Evolutionary conservation across 2,888 invertebrate species (phyloP).

Genomic region (Yponomeuta malinellus): DNA sequence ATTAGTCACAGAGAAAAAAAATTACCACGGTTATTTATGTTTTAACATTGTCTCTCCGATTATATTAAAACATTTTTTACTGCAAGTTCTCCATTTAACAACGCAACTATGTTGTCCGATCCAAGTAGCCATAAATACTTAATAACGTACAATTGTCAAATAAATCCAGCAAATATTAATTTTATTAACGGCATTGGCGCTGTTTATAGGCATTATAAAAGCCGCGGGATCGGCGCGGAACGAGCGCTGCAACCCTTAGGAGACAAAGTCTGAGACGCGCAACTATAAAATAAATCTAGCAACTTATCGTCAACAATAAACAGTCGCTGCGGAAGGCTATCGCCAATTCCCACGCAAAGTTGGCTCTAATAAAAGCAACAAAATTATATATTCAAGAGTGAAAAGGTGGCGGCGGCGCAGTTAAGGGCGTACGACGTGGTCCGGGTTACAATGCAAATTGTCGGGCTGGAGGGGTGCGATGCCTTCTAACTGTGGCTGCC

Average conservation of each 20-base stretch:
- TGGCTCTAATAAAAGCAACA: constrained; percentile 74
- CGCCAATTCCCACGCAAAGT: constrained; percentile 74
- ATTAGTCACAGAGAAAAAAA: no score
- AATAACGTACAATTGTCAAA: constrained; percentile 62
- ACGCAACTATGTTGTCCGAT: constrained; percentile 50
- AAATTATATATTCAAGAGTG: constrained; percentile 76
- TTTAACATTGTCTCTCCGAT: no score
- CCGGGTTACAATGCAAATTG: constrained; percentile 76
- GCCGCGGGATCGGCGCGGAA: constrained; percentile 37
- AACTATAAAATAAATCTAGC: constrained; percentile 74
- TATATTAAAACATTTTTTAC: no score
- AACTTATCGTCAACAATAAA: constrained; percentile 72
- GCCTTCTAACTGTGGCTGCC: constrained; percentile 69
- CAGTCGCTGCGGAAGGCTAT: constrained; percentile 70
- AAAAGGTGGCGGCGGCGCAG: constrained; percentile 71
- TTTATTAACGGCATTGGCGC: constrained; percentile 58
- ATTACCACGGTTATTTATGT: no score
- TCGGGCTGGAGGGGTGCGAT: constrained; percentile 67
- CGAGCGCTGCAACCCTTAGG: constrained; percentile 44
- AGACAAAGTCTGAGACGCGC: constrained; percentile 56
- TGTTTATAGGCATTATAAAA: constrained; percentile 69
- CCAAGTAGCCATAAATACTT: constrained; percentile 54
- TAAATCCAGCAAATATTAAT: constrained; percentile 73
- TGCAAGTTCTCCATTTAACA: not conserved
- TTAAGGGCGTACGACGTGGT: constrained; percentile 71